Base-by-base conservation (phyloP, 92 coral and sea anemone genomes). In the Ricordea florida region DNA sequence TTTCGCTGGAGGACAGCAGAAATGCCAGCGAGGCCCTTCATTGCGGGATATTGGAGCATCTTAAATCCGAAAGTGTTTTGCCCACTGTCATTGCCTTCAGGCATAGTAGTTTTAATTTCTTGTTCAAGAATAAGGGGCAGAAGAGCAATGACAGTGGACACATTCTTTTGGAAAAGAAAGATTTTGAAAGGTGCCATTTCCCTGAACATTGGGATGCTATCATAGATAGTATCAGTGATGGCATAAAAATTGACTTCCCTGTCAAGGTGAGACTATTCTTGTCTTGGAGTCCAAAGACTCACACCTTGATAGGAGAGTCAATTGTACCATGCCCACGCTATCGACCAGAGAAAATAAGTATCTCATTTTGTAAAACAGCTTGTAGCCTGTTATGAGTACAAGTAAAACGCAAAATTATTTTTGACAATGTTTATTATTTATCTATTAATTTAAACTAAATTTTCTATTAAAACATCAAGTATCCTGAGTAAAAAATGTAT, bases 211-310 rank as follows among this genome's bases (percentile, higher is more conserved):
- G 89, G 84, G 58, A 84, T 44, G 28, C n/a, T 21, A 32, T 76
- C 3, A 22, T 45, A 14, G 84, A 76, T 32, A 24, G 22, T 22
- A 31, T 66, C 21, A 83, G 89, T 38, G 83, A 83, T 83, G 72
- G 89, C 1, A 53, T 42, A 26, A 26, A 34, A 63, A 58, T 67
- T 22, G 83, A 74, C 47, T 75, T 74, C 43, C 89, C 83, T 13
- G 62, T 83, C 6, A 83, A 67, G 44, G 43, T 66, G 25, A 32
- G 71, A 13, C 15, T 59, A 52, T 83, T 55, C 27, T 31, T 83
- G 10, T 45, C 71, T 14, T 40, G 79, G 74, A 56, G 88, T 55
- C 88, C 82, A 28, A 66, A 57, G 30, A 83, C 21, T 17, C 78
- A 83, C 46, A 57, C 62, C 16, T 34, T 74, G 59, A 23, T 15